Percentiles rank a stretch among this genome's conserved stretches.
Evolutionary conservation across 2,888 invertebrate genomes (phyloP).

Genomic region (Orchestes rusci): DNA sequence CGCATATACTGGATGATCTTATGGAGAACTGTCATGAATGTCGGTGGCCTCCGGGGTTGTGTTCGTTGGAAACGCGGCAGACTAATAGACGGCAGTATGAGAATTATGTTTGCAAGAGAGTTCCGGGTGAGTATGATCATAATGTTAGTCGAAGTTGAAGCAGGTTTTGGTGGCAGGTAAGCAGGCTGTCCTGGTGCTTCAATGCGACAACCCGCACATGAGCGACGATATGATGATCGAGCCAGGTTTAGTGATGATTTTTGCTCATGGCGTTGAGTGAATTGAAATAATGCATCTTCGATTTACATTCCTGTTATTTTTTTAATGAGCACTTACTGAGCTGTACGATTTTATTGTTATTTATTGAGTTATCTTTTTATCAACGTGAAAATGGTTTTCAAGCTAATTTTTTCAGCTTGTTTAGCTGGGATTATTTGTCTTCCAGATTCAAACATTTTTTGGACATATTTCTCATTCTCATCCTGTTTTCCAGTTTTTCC

Average conservation of each 20-base stretch:
- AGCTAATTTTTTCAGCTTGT: too few species aligned
- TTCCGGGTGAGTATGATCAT: constrained; percentile 61
- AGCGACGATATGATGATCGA: constrained; percentile 94
- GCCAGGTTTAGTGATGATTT: constrained; percentile 96
- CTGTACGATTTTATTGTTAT: too few species aligned
- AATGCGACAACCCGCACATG: constrained; percentile 92
- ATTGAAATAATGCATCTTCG: neutral
- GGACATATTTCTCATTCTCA: too few species aligned
- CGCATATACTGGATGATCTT: constrained; percentile 85
- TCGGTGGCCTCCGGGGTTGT: constrained; percentile 89
- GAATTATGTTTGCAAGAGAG: constrained; percentile 88
- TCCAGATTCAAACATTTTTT: too few species aligned
- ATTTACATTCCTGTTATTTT: too few species aligned
- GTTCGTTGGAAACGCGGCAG: constrained; percentile 88
- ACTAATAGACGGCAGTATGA: constrained; percentile 90
- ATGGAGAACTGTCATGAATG: constrained; percentile 98
- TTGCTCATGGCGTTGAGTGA: constrained; percentile 91
- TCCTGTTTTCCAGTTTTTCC: too few species aligned
- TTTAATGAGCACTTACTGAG: too few species aligned
- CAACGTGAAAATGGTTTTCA: too few species aligned
- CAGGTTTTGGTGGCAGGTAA: too few species aligned
- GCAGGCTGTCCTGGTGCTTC: constrained; percentile 90
- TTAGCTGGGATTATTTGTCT: too few species aligned
- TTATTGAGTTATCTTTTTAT: too few species aligned
- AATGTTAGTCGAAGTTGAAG: too few species aligned